Percentiles rank a stretch among this genome's conserved stretches.
Conservation (phyloP, 2,797 vertebrate genomes). For the Serranus cabrilla region DNA sequence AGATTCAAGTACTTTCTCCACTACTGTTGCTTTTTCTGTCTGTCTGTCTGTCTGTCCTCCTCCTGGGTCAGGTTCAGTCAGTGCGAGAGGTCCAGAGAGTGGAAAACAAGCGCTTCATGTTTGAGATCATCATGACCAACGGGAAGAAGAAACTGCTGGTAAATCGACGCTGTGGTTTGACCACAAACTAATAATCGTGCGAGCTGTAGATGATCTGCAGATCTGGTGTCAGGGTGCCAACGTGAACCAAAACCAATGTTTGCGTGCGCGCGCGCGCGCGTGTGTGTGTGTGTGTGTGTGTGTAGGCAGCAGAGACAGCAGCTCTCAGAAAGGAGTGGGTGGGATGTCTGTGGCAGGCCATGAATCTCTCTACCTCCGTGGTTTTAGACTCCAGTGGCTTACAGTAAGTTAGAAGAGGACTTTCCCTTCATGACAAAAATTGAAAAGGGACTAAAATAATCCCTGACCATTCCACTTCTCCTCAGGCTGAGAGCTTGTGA, state of each 20-base stretch:
- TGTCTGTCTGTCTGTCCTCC: neutral
- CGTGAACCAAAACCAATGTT: too few species aligned
- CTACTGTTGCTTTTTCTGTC: neutral
- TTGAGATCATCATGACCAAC: constrained; percentile 87
- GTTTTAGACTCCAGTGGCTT: constrained; percentile 10
- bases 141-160: constrained; percentile 89
- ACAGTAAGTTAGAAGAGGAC: constrained; percentile 58
- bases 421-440: neutral
- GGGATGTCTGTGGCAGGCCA: constrained; percentile 80
- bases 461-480: neutral
- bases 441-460: neutral
- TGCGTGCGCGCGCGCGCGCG: too few species aligned
- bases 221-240: neutral
- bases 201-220: neutral
- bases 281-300: constrained; percentile 22
- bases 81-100: constrained; percentile 77
- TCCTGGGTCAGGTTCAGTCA: constrained; percentile 82
- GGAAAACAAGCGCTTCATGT: constrained; percentile 77
- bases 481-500: constrained; percentile 47
- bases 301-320: constrained; percentile 82
- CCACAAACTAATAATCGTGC: neutral
- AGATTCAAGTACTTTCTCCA: constrained; percentile 2
- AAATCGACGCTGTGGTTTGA: constrained; percentile 47
- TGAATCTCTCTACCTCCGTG: constrained; percentile 68
- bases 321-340: constrained; percentile 83